These are phyloP conservation scores for Heliconius erato DNA, from an alignment of 2,888 invertebrate genomes.

Conservation along the genomic window DNA sequence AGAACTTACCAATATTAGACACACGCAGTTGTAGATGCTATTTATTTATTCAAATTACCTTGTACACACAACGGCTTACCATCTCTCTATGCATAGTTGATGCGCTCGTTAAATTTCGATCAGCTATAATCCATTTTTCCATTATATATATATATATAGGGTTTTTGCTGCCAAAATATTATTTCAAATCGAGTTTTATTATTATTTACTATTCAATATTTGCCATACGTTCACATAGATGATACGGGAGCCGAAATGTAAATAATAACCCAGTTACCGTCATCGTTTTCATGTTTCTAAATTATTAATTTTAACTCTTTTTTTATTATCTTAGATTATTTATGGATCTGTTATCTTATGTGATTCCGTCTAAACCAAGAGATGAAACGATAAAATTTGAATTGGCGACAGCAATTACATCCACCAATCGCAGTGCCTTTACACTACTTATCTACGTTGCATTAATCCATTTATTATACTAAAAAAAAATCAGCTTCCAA, in stretches of 20 bases:
- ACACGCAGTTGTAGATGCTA: slow-evolving; percentile 62
- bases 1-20: slow-evolving; percentile 69
- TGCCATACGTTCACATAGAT: slow-evolving; percentile 36
- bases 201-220: slow-evolving; percentile 48
- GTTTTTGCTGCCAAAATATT: slow-evolving; percentile 43
- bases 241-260: slow-evolving; percentile 43
- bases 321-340: background rate
- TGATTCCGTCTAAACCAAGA: background rate
- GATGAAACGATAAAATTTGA: background rate
- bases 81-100: slow-evolving; percentile 55
- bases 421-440: background rate
- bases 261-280: slow-evolving; percentile 39
- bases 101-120: slow-evolving; percentile 50
- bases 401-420: background rate
- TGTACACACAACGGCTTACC: slow-evolving; percentile 53
- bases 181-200: slow-evolving; percentile 38
- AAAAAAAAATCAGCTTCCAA: slow-evolving; percentile 10
- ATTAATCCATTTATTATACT: no score
- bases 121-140: slow-evolving; percentile 47
- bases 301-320: slow-evolving; percentile 62
- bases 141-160: slow-evolving; percentile 37
- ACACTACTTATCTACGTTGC: no score
- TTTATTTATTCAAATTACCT: slow-evolving; percentile 70
- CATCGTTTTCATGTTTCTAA: slow-evolving; percentile 74
- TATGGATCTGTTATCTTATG: background rate